Evolutionary conservation across 37 sponge, comb jelly and placozoan species (phyloP), one percentile per base, ranked within the genome.

Genomic region (Oscarella lobularis): DNA sequence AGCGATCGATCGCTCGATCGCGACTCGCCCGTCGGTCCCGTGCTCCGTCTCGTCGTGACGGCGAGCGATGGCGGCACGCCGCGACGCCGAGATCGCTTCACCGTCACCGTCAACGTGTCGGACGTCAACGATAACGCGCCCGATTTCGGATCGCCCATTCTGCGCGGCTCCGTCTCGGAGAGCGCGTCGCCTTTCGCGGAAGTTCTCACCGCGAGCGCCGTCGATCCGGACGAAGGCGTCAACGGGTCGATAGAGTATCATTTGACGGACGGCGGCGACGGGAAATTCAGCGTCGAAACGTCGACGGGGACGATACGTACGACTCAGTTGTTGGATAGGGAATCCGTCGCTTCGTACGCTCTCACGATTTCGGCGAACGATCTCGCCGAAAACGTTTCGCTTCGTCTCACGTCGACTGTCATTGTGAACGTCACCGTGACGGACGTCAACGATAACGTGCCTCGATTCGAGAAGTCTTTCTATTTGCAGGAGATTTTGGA

Each of bases 91-190:
- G 31, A 3, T 1, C 67, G 37, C 36, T 83, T 84, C 5, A 38
- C 37, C 3, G 81, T 86, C 33, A 86, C 66, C 34, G 72, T 84
- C 1, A 77, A 66, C 0, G 3, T 87, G 2, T 33, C 81, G 14
- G 87, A 88, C 74, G 39, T 75, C 2, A 84, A 93, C 78, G 87
- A 88, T 72, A 69, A 80, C 60, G 32, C 33, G 0, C 71, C 71
- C 4, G 31, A 5, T 32, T 68, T 68, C 33, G 31, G 5, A 4
- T 29, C 6, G 5, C 35, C 6, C 4, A 5, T 35, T 5, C 6
- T 29, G 4, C 29, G 33, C 31, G 71, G 29, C 31, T 29, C 71
- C 31, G 31, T 68, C 6, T 29, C 71, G 31, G 71, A 68, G 33
- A 20, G 31, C 6, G 31, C 71, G 71, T 4, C 31, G 6, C 35